phyloP scores from a whole-genome alignment of 2,888 invertebrate genomes.

The Isoperla grammatica region DNA sequence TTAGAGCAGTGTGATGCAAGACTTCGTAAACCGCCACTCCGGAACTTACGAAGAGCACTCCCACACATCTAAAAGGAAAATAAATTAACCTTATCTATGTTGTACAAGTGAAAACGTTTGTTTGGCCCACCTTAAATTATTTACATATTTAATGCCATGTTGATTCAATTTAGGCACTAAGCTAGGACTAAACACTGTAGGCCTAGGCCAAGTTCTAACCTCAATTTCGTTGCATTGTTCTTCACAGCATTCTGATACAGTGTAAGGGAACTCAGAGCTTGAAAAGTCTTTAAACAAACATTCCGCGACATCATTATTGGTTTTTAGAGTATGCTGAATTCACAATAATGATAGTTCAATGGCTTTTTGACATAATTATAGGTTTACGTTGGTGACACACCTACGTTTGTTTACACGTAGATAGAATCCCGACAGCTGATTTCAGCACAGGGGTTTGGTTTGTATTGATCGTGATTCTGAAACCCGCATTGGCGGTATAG shows the following conservation, averaged over 20 bases:
- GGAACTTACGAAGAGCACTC: conserved; percentile 34
- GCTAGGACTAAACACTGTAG: neutral
- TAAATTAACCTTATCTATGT: neutral
- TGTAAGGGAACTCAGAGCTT: conserved; percentile 16
- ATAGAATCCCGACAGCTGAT: conserved; percentile 25
- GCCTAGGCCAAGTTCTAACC: conserved; percentile 20
- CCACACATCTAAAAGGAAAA: conserved; percentile 17
- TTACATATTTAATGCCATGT: neutral
- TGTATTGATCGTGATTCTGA: conserved; percentile 23
- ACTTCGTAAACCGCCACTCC: conserved; percentile 37
- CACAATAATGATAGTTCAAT: neutral
- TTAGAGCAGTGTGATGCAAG: conserved; percentile 45
- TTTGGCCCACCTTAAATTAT: neutral
- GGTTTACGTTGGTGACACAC: neutral
- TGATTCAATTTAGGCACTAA: neutral
- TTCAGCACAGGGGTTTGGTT: conserved; percentile 26
- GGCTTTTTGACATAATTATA: neutral
- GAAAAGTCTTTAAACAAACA: conserved; percentile 13
- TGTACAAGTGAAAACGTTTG: neutral
- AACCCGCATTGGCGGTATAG: no score
- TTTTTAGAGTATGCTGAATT: neutral
- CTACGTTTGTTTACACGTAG: neutral
- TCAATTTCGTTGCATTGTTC: conserved; percentile 23
- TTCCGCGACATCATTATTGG: conserved; percentile 19
- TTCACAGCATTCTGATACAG: conserved; percentile 18